A percentile compares a stretch with the other conserved stretches of the same genome.
Conservation (phyloP, 1,140 invertebrate genomes). For the Drosophila sulfurigaster region DNA sequence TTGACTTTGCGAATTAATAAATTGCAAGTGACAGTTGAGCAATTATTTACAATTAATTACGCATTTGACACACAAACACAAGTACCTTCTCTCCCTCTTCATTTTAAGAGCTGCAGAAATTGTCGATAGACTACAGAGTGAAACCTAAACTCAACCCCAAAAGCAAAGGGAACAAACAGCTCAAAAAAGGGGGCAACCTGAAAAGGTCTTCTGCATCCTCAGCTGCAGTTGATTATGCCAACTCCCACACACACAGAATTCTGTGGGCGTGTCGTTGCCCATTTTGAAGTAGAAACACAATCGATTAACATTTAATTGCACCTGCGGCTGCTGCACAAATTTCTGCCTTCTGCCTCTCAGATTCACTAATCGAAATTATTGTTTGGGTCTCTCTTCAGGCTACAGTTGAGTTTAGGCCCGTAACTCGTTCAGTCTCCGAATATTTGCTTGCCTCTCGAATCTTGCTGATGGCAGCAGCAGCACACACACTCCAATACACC, state of each 20-base stretch:
- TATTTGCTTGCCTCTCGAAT: slow-evolving; percentile 37
- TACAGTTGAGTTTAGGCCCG: not conserved
- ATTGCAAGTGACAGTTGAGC: slow-evolving; percentile 68
- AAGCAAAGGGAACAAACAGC: not conserved
- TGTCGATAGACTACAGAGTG: slow-evolving; percentile 21
- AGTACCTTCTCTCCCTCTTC: not conserved
- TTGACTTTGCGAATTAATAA: slow-evolving; percentile 70
- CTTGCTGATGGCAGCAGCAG: slow-evolving; percentile 26
- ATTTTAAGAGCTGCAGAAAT: not conserved
- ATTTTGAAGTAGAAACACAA: slow-evolving; percentile 56
- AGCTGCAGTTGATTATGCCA: not conserved
- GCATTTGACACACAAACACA: slow-evolving; percentile 47
- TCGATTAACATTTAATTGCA: slow-evolving; percentile 81
- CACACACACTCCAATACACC: slow-evolving; percentile 8
- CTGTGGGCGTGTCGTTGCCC: slow-evolving; percentile 43
- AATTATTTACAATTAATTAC: slow-evolving; percentile 81
- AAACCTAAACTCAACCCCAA: not conserved
- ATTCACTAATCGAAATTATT: slow-evolving; percentile 75
- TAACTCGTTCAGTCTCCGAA: slow-evolving; percentile 1
- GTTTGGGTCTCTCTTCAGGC: slow-evolving; percentile 52
- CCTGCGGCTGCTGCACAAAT: slow-evolving; percentile 51
- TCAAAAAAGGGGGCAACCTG: slow-evolving; percentile 27
- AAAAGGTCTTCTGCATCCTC: slow-evolving; percentile 28
- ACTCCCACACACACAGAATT: not conserved
- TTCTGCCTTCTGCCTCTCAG: slow-evolving; percentile 33